phyloP scores from a whole-genome alignment of 2,113 vertebrate genomes.

The Lepisosteus osseus region DNA sequence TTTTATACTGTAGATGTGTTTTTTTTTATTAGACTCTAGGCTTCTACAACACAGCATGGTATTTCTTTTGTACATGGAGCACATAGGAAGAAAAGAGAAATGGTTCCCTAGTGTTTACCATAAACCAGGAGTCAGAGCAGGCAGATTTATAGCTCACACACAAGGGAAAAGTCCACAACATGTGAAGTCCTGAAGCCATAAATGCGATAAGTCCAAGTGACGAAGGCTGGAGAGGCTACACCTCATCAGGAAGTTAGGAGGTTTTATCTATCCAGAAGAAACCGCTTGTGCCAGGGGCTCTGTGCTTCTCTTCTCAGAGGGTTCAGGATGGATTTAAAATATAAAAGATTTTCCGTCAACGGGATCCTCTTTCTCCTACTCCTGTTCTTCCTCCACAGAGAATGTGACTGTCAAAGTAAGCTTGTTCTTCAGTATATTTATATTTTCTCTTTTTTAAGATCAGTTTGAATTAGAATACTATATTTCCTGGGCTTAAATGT shows the following conservation, averaged over 20 bases:
- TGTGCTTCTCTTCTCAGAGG: constrained; percentile 49
- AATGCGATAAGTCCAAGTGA: constrained; percentile 66
- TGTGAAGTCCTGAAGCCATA: constrained; percentile 54
- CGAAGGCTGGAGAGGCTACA: constrained; percentile 68
- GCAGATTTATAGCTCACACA: constrained; percentile 52
- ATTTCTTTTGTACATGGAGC: too few relatives aligned
- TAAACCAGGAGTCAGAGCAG: constrained; percentile 35
- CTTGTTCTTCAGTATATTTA: constrained; percentile 17
- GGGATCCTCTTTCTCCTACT: constrained; percentile 40
- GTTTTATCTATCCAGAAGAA: constrained; percentile 64
- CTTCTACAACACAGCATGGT: too few relatives aligned
- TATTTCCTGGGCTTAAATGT: too few relatives aligned
- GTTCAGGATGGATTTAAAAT: constrained; percentile 57
- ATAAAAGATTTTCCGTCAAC: constrained; percentile 37
- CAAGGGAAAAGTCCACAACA: constrained; percentile 57
- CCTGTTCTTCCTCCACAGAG: constrained; percentile 32
- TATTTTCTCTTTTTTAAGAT: too few relatives aligned
- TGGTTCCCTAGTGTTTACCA: too few relatives aligned
- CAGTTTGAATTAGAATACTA: too few relatives aligned
- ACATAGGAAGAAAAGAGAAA: too few relatives aligned
- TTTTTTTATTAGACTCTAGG: too few relatives aligned
- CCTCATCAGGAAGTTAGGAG: constrained; percentile 60
- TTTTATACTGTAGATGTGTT: too few relatives aligned
- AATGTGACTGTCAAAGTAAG: constrained; percentile 57
- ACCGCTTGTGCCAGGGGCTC: constrained; percentile 66